These are phyloP conservation scores for Thermophis baileyi DNA, from an alignment of 2,113 vertebrate genomes.

Conservation along the genomic window DNA sequence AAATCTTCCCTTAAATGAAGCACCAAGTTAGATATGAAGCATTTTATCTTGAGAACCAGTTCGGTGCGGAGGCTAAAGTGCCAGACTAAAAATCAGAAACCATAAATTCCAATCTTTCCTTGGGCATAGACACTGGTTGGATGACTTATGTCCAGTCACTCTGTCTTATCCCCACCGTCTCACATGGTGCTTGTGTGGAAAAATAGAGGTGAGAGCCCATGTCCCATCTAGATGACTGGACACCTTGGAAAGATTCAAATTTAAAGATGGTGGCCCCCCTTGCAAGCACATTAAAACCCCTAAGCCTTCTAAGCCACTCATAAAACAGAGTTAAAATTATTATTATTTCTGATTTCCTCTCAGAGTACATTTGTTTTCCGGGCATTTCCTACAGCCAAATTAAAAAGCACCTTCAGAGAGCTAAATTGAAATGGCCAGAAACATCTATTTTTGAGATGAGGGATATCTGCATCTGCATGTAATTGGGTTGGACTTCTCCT, in stretches of 20 bases:
- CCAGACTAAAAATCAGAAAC: background rate
- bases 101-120: background rate
- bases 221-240: background rate
- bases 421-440: background rate
- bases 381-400: background rate
- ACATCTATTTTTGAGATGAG: background rate
- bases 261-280: background rate
- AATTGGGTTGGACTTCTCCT: background rate
- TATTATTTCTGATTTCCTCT: background rate
- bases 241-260: background rate
- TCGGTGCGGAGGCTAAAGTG: background rate
- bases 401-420: background rate
- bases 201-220: background rate
- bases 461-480: background rate
- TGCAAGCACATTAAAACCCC: background rate
- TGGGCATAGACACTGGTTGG: background rate
- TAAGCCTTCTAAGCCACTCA: background rate
- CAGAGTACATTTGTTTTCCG: background rate
- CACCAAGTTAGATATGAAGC: background rate
- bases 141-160: background rate
- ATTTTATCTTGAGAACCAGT: background rate
- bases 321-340: background rate
- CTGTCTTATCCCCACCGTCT: background rate
- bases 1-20: background rate
- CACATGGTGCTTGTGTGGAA: background rate